phyloP scores from a whole-genome alignment of 2,113 vertebrate species.

The Bungarus multicinctus region DNA sequence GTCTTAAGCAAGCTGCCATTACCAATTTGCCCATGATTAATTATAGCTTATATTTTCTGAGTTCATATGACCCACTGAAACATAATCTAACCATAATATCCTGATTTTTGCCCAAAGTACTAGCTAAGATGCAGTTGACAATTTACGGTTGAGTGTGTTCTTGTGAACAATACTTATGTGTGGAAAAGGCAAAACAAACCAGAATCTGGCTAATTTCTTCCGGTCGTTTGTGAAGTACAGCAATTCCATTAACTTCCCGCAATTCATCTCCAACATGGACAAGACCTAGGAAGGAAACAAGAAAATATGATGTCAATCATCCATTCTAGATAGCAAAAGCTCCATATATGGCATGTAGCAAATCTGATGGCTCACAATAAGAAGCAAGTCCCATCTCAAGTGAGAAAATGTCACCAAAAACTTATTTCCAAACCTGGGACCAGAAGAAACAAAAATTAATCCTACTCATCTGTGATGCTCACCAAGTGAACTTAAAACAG shows the following conservation, averaged over 20 bases:
- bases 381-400: not conserved
- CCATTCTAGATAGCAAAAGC: not conserved
- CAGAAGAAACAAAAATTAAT: not conserved
- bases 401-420: not conserved
- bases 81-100: not conserved
- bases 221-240: slow-evolving; percentile 86
- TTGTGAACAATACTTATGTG: slow-evolving; percentile 12
- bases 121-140: not conserved
- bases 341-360: not conserved
- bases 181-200: slow-evolving; percentile 69
- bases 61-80: not conserved
- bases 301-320: not conserved
- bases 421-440: not conserved
- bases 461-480: not conserved
- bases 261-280: slow-evolving; percentile 94
- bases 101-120: not conserved
- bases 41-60: not conserved
- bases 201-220: slow-evolving; percentile 97
- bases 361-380: not conserved
- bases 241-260: slow-evolving; percentile 90
- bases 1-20: not conserved
- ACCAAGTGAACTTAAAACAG: not conserved
- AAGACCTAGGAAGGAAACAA: slow-evolving; percentile 76
- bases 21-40: not conserved
- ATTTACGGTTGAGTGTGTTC: not conserved